Conservation (phyloP, 2,888 invertebrate species). For the Adelognathus sp. region DNA sequence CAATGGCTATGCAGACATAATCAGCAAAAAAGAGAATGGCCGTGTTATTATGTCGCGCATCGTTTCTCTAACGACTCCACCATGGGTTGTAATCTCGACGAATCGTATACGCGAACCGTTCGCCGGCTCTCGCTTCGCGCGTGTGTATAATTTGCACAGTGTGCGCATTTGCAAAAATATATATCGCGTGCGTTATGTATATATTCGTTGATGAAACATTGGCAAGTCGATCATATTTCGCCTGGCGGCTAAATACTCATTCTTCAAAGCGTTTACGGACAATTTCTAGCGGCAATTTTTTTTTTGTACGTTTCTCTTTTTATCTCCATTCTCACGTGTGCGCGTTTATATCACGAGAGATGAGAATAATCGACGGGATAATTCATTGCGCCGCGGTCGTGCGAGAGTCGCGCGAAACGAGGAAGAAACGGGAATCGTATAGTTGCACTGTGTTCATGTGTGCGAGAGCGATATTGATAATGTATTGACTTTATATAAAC, state of each 20-base stretch:
- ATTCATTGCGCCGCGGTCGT: conserved; percentile 23
- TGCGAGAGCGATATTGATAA: conserved; percentile 61
- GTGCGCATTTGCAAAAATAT: conserved; percentile 16
- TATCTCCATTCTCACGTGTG: not conserved
- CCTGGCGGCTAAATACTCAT: conserved; percentile 34
- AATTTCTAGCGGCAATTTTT: conserved; percentile 12
- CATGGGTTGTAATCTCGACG: conserved; percentile 43
- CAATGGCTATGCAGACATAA: conserved; percentile 30
- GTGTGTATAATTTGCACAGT: not conserved
- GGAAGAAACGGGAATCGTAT: conserved; percentile 5
- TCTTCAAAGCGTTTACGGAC: not conserved
- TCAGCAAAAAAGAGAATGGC: conserved; percentile 58
- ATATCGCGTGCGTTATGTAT: no score
- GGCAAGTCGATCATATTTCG: conserved; percentile 43
- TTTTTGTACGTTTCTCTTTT: not conserved
- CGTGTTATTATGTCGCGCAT: conserved; percentile 55
- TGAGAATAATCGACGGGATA: conserved; percentile 34
- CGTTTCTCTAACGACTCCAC: conserved; percentile 50
- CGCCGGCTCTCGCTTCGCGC: not conserved
- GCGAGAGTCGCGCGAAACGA: conserved; percentile 34
- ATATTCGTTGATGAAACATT: conserved; percentile 4
- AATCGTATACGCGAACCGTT: not conserved
- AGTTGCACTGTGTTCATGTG: not conserved
- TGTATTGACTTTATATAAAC: conserved; percentile 72
- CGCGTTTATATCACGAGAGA: not conserved